Evolutionary conservation across 2,113 vertebrate genomes (phyloP), one percentile per base, ranked within the genome.

Genomic region (Morone saxatilis): DNA sequence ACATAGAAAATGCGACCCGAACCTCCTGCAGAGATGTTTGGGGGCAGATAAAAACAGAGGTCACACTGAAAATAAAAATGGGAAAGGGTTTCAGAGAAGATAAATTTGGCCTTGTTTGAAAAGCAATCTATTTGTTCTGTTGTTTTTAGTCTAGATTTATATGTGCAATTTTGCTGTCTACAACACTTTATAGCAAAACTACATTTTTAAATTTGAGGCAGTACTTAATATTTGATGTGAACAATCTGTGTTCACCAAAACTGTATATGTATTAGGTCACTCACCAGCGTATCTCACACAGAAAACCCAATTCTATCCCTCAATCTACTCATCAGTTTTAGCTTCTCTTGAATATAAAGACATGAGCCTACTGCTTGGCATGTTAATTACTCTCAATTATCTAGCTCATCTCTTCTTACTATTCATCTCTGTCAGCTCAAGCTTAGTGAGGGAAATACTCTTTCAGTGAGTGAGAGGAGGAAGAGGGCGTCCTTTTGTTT

Each of bases 311-410:
- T 8, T 16, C 40, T 0, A 22, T 45, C 25, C 5, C 7, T 69
- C 51, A 51, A 57, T 67, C 63, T 0, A 4, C 19, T 68, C 79
- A 56, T 68, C 73, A 43, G n/a, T 31, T 70, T 25, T 10, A 53
- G 40, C 63, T 57, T 22, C 69, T 62, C 25, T 59, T 22, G 4
- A 65, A 70, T 31, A 76, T 59, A 70, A 80, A 78, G 62, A 79
- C 70, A 36, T 0, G 40, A 70, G 57, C 67, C 0, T 47, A 38
- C 71, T 62, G 71, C 56, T 57, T 20, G 17, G 56, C 68, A 13
- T 65, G 31, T 71, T 83, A 77, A 88, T 88, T 83, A 81, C 74
- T 56, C 22, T 41, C 63, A 85, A 72, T 87, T 87, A 89, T 81
- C 69, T 68, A 31, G 25, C 51, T 86, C 31, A 54, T 78, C 74